Evolutionary conservation across 2,888 invertebrate species (phyloP), one percentile per base, ranked within the genome.

Genomic region (Phragmatobia fuliginosa): DNA sequence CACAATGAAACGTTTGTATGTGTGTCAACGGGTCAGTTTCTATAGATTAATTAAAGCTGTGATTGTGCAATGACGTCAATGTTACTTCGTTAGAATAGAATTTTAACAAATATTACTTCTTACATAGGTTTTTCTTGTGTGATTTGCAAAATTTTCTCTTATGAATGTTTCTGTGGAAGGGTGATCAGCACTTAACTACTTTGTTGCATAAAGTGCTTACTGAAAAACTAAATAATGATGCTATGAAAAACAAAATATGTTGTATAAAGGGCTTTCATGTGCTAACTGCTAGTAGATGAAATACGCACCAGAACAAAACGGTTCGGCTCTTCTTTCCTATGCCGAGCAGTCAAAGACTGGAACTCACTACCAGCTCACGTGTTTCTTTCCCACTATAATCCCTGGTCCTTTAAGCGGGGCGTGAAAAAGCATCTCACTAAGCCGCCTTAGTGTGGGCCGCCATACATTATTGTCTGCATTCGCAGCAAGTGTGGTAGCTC

Each of bases 11-110:
- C 62, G 67, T 73, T 67, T 71, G 74, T 68, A 85, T 85, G 76
- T 87, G 66, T 86, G 87, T 83, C 84, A 87, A 71, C 81, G 78
- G 85, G 87, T 83, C 84, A 84, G 69, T 79, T 76, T 75, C 71
- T 79, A 79, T 79, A 62, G 81, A 79, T 83, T 83, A 83, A 85
- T 85, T 85, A 84, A 73, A 67, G 68, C 77, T 80, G 71, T 73
- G 71, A 80, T 82, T 79, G 74, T 68, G 76, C 32, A 80, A 78
- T 77, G 68, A 78, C 73, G 74, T 74, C 67, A 73, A 68, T 77
- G 49, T 65, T 66, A 62, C 62, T 62, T 75, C 68, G 64, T 75
- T 77, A 69, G 49, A 56, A 41, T 60, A 58, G 31, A 67, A 67
- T 67, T 56, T 59, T 63, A 45, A 31, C 16, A 52, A 62, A 60